These are phyloP conservation scores for Climacteris rufus DNA, from an alignment of 2,113 vertebrate genomes.

Conservation along the genomic window DNA sequence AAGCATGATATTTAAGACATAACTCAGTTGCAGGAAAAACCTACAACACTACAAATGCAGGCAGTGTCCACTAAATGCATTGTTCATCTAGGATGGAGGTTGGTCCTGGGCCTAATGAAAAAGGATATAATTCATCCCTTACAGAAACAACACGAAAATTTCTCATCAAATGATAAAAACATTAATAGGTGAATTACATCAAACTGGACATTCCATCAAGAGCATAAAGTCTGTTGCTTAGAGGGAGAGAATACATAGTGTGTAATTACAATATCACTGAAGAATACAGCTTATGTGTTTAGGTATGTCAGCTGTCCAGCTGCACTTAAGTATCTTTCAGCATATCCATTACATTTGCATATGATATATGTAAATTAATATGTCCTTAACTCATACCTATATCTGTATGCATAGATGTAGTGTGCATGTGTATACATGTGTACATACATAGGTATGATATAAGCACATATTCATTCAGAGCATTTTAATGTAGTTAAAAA, in stretches of 20 bases:
- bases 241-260: neutral
- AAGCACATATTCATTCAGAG: constrained; percentile 53
- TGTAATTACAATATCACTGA: constrained; percentile 48
- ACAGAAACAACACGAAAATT: neutral
- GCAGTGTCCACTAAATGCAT: neutral
- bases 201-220: neutral
- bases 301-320: constrained; percentile 60
- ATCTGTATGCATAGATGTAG: neutral
- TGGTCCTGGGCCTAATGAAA: neutral
- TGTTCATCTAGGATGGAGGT: neutral
- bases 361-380: constrained; percentile 48
- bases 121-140: neutral
- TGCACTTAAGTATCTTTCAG: constrained; percentile 52
- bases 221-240: constrained; percentile 7
- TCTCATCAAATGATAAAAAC: neutral
- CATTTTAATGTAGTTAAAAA: constrained; percentile 58
- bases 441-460: constrained; percentile 40
- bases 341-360: constrained; percentile 56
- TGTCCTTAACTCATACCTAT: constrained; percentile 35
- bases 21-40: neutral
- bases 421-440: neutral
- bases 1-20: neutral
- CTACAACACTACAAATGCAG: neutral
- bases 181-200: neutral
- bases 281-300: constrained; percentile 27